Conservation (phyloP, 2,888 invertebrate species). For the Apantesis nais region DNA sequence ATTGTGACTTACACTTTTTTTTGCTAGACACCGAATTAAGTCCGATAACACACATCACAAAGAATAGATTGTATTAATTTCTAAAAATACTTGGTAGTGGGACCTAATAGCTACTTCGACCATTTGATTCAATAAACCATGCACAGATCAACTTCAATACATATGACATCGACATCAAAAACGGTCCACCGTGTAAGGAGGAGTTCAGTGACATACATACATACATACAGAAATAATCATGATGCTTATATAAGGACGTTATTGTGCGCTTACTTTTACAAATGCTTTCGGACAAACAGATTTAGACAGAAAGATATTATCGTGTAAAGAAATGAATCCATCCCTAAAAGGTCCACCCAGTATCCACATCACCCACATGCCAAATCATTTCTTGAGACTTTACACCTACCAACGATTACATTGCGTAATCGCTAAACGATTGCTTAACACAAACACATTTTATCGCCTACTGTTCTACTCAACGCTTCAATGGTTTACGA, state of each 20-base stretch:
- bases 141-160: background rate
- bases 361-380: slow-evolving; percentile 3
- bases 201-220: background rate
- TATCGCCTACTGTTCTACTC: slow-evolving; percentile 17
- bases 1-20: too few species aligned
- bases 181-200: background rate
- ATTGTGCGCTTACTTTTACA: background rate
- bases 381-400: slow-evolving; percentile 1
- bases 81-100: too few species aligned
- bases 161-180: background rate
- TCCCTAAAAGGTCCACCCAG: background rate
- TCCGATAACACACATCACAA: too few species aligned
- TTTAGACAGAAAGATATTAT: background rate
- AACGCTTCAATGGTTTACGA: slow-evolving; percentile 29
- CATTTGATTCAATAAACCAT: background rate
- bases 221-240: background rate
- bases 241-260: background rate
- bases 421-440: slow-evolving; percentile 34
- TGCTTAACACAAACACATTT: slow-evolving; percentile 8
- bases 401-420: slow-evolving; percentile 7
- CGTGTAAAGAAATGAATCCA: background rate
- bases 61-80: too few species aligned
- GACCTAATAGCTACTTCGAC: too few species aligned
- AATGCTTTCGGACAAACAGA: background rate
- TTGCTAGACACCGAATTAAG: too few species aligned